Evolutionary conservation across 2,113 vertebrate species (phyloP), one percentile per base, ranked within the genome.

Genomic region (Ornithorhynchus anatinus): DNA sequence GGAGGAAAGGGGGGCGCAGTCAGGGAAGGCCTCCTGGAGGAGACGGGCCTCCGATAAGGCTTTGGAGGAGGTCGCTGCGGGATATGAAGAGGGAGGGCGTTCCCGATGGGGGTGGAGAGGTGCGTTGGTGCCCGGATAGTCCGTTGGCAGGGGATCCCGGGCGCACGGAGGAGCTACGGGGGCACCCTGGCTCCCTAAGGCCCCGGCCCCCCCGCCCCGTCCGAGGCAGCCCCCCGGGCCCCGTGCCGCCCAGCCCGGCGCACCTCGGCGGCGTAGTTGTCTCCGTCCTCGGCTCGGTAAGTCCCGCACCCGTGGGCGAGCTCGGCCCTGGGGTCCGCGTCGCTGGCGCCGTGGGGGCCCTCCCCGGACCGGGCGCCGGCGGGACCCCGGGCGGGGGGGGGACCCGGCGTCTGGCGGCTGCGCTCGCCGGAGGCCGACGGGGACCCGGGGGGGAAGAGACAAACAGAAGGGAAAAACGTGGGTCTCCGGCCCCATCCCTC

Each of bases 331-430:
- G 92, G 88, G 69, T 94, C 94, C 23, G 74, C 64, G 63, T 92
- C 93, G 3, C 81, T 71, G 71, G 57, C 86, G 81, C 57, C 72
- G 77, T 77, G 89, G 84, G 62, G 85, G 84, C 77, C 50, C 58
- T 86, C 86, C 58, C 83, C 75, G 44, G 79, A 89, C 88, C 71
- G 80, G 29, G 50, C 59, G 15, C 37, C 56, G 75, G 56, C 69
- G 64, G 81, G 92, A 82, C 87, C 84, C 88, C 62, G 88, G 80
- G 73, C 93, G 64, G 77, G 88, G 86, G 86, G 92, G 89, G 77
- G 96, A 95, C 94, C 97, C 98, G 94, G 92, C 97, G 92, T 98
- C 95, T 92, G 95, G 89, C 79, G 97, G 96, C 95, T 98, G 94
- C 91, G 95, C 94, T 93, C 92, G 94, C 95, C 95, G 95, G 94